Conservation (phyloP, 2,888 invertebrate species). For the Hirtodrosophila cameraria region DNA sequence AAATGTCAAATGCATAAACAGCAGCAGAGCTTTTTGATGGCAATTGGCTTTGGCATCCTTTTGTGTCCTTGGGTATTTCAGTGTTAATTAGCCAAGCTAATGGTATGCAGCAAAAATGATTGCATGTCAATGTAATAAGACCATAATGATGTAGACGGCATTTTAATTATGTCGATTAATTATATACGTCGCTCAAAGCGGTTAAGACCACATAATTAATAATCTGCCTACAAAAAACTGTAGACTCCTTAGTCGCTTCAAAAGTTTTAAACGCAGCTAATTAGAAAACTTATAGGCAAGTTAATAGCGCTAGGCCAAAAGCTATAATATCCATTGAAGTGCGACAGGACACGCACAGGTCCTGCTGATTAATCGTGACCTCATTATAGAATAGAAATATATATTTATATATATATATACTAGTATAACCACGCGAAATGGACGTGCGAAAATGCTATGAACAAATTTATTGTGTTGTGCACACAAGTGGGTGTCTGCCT, state of each 20-base stretch:
- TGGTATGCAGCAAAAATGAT: conserved; percentile 56
- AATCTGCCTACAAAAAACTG: conserved; percentile 3
- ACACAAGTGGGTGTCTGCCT: conserved; percentile 19
- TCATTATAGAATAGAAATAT: conserved; percentile 61
- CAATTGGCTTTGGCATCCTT: conserved; percentile 1
- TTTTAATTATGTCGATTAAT: conserved; percentile 47
- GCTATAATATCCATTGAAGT: conserved; percentile 8
- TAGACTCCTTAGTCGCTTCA: conserved; percentile 30
- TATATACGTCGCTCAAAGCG: conserved; percentile 12
- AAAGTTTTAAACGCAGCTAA: conserved; percentile 65
- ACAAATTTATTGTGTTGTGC: conserved; percentile 58
- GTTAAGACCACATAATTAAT: conserved; percentile 50
- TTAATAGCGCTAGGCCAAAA: conserved; percentile 23
- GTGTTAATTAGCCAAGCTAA: conserved; percentile 36
- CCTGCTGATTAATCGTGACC: conserved; percentile 74
- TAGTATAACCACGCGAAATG: conserved; percentile 43
- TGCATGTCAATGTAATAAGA: conserved; percentile 62
- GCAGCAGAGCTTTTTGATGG: conserved; percentile 10
- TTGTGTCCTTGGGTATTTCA: not conserved
- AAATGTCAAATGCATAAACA: conserved; percentile 16
- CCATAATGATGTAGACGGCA: conserved; percentile 43
- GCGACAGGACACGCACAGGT: conserved; percentile 2
- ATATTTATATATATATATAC: conserved; percentile 1
- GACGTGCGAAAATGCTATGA: conserved; percentile 64
- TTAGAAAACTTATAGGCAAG: conserved; percentile 64